A percentile compares a stretch with the other conserved stretches of the same genome.
These are phyloP conservation scores for Osmoderma eremita DNA, from an alignment of 2,888 invertebrate species.

Conservation along the genomic window DNA sequence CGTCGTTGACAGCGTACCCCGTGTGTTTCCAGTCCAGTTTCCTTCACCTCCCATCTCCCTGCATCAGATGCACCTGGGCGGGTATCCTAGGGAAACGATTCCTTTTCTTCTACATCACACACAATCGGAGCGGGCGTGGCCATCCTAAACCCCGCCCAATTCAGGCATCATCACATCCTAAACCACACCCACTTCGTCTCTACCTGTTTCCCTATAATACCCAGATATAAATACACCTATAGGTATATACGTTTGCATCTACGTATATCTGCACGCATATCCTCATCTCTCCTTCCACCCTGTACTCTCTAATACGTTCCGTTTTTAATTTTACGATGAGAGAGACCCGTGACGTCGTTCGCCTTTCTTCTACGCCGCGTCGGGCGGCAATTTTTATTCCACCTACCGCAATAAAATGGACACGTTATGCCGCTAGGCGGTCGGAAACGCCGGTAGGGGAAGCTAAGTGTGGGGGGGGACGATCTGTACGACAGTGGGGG, in stretches of 20 bases:
- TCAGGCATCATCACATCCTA: neutral
- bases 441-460: slow-evolving; percentile 2
- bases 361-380: slow-evolving; percentile 42
- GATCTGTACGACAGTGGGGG: neutral
- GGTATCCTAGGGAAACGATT: too few species aligned
- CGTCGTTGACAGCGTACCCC: slow-evolving; percentile 42
- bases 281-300: neutral
- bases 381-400: slow-evolving; percentile 45
- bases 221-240: too few species aligned
- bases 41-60: slow-evolving; percentile 49
- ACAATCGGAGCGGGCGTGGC: slow-evolving; percentile 41
- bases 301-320: slow-evolving; percentile 30
- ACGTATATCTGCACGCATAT: too few species aligned
- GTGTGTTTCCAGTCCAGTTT: slow-evolving; percentile 40
- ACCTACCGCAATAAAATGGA: slow-evolving; percentile 41
- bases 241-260: too few species aligned
- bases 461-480: neutral
- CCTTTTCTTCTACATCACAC: slow-evolving; percentile 51
- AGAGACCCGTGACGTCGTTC: slow-evolving; percentile 16
- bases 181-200: slow-evolving; percentile 40
- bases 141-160: neutral
- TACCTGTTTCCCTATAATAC: slow-evolving; percentile 45
- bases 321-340: slow-evolving; percentile 50
- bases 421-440: slow-evolving; percentile 35
- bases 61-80: slow-evolving; percentile 69